phyloP scores from a whole-genome alignment of 92 coral and sea anemone species.

The Montipora capitata region DNA sequence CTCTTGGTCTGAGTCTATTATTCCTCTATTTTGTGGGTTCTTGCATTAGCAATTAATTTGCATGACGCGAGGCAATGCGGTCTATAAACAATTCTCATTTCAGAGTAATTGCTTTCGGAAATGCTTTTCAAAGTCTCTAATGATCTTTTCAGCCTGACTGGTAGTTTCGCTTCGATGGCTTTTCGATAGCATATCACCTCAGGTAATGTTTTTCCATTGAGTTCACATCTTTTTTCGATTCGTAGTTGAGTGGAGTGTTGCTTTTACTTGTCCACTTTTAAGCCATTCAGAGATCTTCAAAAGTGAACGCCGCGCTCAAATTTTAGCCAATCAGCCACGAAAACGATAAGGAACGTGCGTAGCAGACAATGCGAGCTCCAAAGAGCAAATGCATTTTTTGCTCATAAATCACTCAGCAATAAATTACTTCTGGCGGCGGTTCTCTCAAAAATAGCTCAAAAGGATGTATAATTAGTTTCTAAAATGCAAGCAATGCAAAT shows the following conservation, averaged over 20 bases:
- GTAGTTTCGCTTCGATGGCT: background rate
- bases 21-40: background rate
- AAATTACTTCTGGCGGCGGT: too few relatives aligned
- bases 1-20: background rate
- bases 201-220: background rate
- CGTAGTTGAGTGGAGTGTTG: too few relatives aligned
- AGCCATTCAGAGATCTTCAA: too few relatives aligned
- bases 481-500: too few relatives aligned
- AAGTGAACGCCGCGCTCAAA: too few relatives aligned
- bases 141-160: background rate
- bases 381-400: too few relatives aligned
- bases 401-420: too few relatives aligned
- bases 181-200: background rate
- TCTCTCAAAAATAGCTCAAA: too few relatives aligned
- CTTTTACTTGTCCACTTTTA: background rate
- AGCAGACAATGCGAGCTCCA: too few relatives aligned
- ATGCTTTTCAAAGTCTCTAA: background rate
- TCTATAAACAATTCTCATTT: background rate
- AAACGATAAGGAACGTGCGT: too few relatives aligned
- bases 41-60: background rate
- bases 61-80: background rate
- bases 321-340: background rate
- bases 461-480: too few relatives aligned
- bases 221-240: background rate
- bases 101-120: background rate